Evolutionary conservation across 2,797 vertebrate species (phyloP).

Genomic region (Hipposideros larvatus): DNA sequence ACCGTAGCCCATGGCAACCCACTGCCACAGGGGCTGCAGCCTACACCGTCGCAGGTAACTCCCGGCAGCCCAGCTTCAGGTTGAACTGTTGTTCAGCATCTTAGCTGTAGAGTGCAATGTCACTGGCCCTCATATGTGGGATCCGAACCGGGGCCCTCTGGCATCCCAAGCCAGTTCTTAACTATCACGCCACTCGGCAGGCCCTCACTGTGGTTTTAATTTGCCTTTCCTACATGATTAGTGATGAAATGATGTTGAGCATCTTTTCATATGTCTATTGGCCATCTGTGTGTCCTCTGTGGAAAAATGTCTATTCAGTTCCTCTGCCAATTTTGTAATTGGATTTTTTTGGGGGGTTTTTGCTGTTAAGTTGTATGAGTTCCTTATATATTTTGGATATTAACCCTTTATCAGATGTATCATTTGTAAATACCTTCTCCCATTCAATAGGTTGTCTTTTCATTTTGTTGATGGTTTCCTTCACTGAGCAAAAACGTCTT

Average conservation of each 20-base stretch:
- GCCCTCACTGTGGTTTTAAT: background rate
- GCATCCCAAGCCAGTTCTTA: too few species aligned
- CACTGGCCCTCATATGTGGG: too few species aligned
- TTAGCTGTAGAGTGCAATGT: too few species aligned
- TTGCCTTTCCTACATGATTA: background rate
- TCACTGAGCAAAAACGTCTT: background rate
- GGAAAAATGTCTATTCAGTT: background rate
- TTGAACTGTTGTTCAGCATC: too few species aligned
- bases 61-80: too few species aligned
- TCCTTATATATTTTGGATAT: background rate
- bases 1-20: too few species aligned
- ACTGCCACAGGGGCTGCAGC: too few species aligned
- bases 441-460: background rate
- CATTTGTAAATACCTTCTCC: background rate
- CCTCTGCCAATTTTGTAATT: background rate
- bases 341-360: background rate
- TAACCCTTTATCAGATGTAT: background rate
- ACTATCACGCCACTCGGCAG: too few species aligned
- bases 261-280: background rate
- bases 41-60: too few species aligned
- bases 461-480: background rate
- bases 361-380: background rate
- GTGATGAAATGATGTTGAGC: background rate
- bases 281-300: background rate
- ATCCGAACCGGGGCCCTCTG: too few species aligned